Evolutionary conservation across 2,888 invertebrate species (phyloP), one percentile per base, ranked within the genome.

Genomic region (Lithosia quadra): DNA sequence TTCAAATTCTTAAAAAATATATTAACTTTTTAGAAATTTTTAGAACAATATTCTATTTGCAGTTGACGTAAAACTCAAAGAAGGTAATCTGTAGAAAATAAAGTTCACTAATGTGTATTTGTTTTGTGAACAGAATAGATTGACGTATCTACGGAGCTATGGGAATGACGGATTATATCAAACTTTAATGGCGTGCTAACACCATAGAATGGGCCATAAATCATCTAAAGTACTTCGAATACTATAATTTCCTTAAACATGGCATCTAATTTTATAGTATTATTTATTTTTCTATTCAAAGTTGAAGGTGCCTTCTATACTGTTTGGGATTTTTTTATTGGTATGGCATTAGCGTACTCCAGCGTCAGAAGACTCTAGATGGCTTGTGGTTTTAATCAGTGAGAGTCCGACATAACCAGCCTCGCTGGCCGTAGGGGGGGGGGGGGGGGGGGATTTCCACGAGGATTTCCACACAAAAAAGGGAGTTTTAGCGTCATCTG

Each of bases 171-270:
- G 75, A 83, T 81, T 79, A 80, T 74, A 69, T 72, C 72, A 66
- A 57, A 73, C 66, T 72, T 85, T 49, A 86, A 84, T 81, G 73
- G 77, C 70, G 80, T 83, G 80, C 81, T 83, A 84, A 85, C 84
- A 77, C 75, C 74, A 75, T 66, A 81, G 78, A 86, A 86, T 84
- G 75, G 79, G 28, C 67, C 69, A 75, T 88, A 85, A 87, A 87
- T 87, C 76, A 77, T 69, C 75, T 79, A 79, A 85, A 83, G 79
- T 77, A 74, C 76, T 79, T 72, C 76, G 74, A 78, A 80, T 80
- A 79, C 79, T 80, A 71, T 85, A 83, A 85, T 85, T 83, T 80
- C 68, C 73, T 76, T 71, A 69, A 73, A 75, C 57, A 58, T 75
- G 65, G 62, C 73, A 62, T 71, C 63, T 63, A 68, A 77, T 73